A percentile compares a stretch with the other conserved stretches of the same genome.
phyloP scores from a whole-genome alignment of 2,113 vertebrate species.

The Bubo bubo region DNA sequence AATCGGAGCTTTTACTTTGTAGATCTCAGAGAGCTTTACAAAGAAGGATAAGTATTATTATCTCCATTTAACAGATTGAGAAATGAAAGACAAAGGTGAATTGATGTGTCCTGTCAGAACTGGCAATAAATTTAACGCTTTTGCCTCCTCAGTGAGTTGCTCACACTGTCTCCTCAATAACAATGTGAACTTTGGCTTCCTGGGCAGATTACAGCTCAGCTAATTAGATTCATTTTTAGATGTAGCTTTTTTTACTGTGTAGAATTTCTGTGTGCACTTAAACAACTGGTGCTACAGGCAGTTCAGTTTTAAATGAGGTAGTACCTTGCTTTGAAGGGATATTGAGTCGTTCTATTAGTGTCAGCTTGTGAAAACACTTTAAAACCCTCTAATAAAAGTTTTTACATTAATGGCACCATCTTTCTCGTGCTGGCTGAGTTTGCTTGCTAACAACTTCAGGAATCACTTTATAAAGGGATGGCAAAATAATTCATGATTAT shows the following conservation, averaged over 20 bases:
- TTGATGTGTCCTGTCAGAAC: neutral
- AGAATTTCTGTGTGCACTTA: neutral
- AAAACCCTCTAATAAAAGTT: neutral
- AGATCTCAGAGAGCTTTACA: conserved; percentile 30
- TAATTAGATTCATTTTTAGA: neutral
- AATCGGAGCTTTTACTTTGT: conserved; percentile 39
- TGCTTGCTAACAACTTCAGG: neutral
- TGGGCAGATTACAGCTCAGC: neutral
- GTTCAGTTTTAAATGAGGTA: neutral
- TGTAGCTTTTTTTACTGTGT: neutral
- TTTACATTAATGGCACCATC: neutral
- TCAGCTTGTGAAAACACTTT: neutral
- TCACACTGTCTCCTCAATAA: neutral
- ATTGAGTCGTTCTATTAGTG: neutral
- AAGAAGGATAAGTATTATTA: conserved; percentile 52
- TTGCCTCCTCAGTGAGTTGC: neutral
- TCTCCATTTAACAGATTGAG: conserved; percentile 34
- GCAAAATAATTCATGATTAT: neutral
- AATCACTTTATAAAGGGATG: neutral
- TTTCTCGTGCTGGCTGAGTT: neutral
- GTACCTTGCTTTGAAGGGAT: neutral
- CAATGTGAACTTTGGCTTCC: neutral
- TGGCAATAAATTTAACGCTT: neutral
- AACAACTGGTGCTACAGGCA: neutral
- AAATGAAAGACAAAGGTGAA: conserved; percentile 41